Base-by-base conservation (phyloP, 2,113 vertebrate species). In the Anguilla rostrata region DNA sequence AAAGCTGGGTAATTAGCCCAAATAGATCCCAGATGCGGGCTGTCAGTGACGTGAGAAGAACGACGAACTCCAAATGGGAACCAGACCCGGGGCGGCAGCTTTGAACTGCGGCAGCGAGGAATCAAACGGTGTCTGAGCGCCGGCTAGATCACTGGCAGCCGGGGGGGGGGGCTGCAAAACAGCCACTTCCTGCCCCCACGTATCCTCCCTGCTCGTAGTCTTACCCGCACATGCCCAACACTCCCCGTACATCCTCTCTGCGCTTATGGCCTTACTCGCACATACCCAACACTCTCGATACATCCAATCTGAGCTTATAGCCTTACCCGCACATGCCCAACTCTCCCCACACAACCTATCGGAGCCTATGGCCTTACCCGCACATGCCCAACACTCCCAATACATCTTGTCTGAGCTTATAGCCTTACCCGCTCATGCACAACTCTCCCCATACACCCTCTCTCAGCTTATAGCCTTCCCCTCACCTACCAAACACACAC, bases 31-130 rank as follows among this genome's bases (percentile, higher is more conserved):
- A 95, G 94, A 95, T 95, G 94, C 92, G 92, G 93, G 93, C 94
- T 95, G 94, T 94, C 94, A 95, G 93, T 95, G 94, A 95, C 94
- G 94, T 95, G 94, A 94, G 94, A 95, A 94, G 94, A 95, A 92
- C 93, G 94, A 94, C 94, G 93, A 94, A 93, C 94, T 91, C 92
- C 90, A 95, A 95, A 95, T 95, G 92, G 93, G 94, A 95, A 94
- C 93, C 94, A 95, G 94, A 93, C 94, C 89, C 39, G 87, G 90
- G 91, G 88, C 89, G 93, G 92, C 86, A 92, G 90, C 94, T 95
- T 95, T 95, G 94, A 95, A 95, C 93, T 93, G 91, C 91, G 92
- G 91, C 57, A 16, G 60, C 71, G 75, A 86, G 41, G 85, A 94
- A 91, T 91, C 91, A 93, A 93, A 94, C 88, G 82, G 90, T 86